phyloP scores from a whole-genome alignment of 2,113 vertebrate species.

The Cephalopholis sonnerati region DNA sequence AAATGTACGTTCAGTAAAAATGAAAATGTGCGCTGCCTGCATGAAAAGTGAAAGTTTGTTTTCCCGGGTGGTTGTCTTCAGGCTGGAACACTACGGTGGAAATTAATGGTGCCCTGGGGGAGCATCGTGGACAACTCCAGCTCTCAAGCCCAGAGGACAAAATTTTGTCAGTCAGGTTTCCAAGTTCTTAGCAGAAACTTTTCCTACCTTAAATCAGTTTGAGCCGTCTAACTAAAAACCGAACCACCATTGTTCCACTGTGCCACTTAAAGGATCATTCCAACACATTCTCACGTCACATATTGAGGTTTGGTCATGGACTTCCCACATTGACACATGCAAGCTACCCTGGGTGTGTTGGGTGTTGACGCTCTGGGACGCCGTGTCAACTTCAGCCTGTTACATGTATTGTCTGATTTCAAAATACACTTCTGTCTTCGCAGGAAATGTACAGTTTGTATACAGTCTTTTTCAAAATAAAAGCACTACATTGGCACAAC shows the following conservation, averaged over 20 bases:
- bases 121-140: not conserved
- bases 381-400: too few relatives aligned
- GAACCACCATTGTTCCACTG: not conserved
- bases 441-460: too few relatives aligned
- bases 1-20: not conserved
- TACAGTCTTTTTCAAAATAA: too few relatives aligned
- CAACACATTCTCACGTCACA: too few relatives aligned
- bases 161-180: not conserved
- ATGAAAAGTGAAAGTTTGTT: slow-evolving; percentile 8
- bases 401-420: too few relatives aligned
- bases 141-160: not conserved
- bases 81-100: not conserved
- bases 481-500: too few relatives aligned
- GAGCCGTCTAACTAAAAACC: not conserved
- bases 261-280: not conserved
- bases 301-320: too few relatives aligned
- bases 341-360: too few relatives aligned
- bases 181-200: not conserved
- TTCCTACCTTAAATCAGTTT: not conserved
- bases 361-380: too few relatives aligned
- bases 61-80: slow-evolving; percentile 1
- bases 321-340: too few relatives aligned
- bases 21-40: not conserved
- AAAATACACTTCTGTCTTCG: too few relatives aligned
- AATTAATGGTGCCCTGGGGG: slow-evolving; percentile 1